Base-by-base conservation (phyloP, 2,888 invertebrate genomes). In the Chrysopilus asiliformis region DNA sequence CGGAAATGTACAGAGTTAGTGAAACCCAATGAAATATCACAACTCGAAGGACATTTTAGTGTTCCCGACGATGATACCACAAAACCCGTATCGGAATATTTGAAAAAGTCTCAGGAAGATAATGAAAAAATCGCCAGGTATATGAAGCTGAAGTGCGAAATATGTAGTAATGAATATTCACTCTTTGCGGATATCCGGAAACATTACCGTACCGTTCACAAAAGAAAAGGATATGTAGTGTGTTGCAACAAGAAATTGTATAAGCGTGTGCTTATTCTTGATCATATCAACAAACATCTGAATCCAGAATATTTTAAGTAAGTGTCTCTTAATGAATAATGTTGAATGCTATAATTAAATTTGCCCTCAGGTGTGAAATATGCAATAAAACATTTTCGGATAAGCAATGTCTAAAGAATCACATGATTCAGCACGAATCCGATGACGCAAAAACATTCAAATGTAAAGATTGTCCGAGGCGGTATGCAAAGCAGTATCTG, bases 261-360 rank as follows among this genome's bases (percentile, higher is more conserved):
- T 28, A 56, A 57, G 28, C 52, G 59, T 2, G 52, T 55, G 4
- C 50, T 55, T 8, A 49, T 62, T 28, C 51, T 58, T 4, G 61
- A 60, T 33, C 62, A 62, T 38, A 56, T 62, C 2, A 55, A 58
- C 28, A 52, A 55, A 3, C 62, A 62, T 42, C 38, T 53, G 8
- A 53, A 62, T 49, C 61, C 61, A 3, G 58, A 60, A 38, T 54
- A 55, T 40, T 62, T 58, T 34, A 61, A 57, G 61, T 61, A 50
- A 26, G 26, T 3, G 24, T 15, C 22, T 19, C 4, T 13, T 22
- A 28, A 14, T 28, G 4, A 28, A 28, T 28, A 8, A 22, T 8
- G 10, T 22, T 22, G 7, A 26, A 10, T 26, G 26, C n/a, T 26
- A 26, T 26, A 12, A 26, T 26, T 26, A 12, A 7, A 22, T 19